A percentile compares a stretch with the other conserved stretches of the same genome.
phyloP scores from a whole-genome alignment of 2,113 vertebrate genomes.

The Hirundichthys speculiger region DNA sequence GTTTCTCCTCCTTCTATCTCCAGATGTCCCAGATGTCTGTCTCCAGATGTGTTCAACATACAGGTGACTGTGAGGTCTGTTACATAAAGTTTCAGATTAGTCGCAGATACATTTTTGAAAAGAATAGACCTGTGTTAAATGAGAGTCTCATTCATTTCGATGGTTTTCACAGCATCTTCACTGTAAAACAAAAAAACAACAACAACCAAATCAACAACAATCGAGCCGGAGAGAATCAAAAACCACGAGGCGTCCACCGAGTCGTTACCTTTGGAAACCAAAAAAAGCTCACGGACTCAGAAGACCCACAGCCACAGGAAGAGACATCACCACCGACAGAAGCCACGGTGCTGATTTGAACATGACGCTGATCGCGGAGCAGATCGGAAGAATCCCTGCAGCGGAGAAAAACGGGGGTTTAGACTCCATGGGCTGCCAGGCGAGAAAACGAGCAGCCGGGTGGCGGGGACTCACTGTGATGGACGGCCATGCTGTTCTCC shows the following conservation, averaged over 20 bases:
- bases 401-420: conserved; percentile 24
- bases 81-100: no score
- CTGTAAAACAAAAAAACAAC: conserved; percentile 21
- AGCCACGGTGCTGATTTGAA: conserved; percentile 69
- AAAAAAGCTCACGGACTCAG: conserved; percentile 63
- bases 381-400: conserved; percentile 80
- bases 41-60: no score
- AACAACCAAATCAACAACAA: conserved; percentile 2
- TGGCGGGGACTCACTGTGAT: conserved; percentile 77
- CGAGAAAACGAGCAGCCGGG: not conserved
- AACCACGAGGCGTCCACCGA: conserved; percentile 18
- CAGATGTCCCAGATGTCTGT: no score
- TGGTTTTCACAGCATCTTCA: conserved; percentile 11
- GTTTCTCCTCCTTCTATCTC: no score
- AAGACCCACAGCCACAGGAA: conserved; percentile 73
- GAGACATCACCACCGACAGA: conserved; percentile 70
- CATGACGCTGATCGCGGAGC: conserved; percentile 75
- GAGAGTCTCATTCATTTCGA: not conserved
- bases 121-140: not conserved
- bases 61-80: no score
- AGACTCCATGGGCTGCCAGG: not conserved
- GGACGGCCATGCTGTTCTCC: conserved; percentile 84
- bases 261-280: not conserved
- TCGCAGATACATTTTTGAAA: no score
- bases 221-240: conserved; percentile 11